Evolutionary conservation across 2,113 vertebrate species (phyloP), one percentile per base, ranked within the genome.

Genomic region (Sula dactylatra): DNA sequence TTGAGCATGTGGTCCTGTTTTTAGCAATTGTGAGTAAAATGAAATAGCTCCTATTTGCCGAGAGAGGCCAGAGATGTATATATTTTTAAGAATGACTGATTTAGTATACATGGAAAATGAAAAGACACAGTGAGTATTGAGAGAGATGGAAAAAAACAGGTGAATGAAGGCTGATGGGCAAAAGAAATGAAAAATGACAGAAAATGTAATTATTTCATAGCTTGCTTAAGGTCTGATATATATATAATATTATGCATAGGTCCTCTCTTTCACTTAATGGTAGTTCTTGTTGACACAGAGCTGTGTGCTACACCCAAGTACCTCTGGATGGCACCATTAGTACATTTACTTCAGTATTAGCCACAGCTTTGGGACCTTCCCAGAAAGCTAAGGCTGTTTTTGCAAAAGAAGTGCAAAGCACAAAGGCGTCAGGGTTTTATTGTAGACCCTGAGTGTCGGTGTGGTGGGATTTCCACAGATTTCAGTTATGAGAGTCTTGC

Each of bases 261-360:
- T 58, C 7, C 11, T 78, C 32, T 27, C 12, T 52, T 34, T 56
- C 42, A 31, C 47, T 59, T 20, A 8, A 3, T 7, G 15, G 19
- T 44, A 16, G 67, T 31, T 34, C 25, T 34, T 45, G 62, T 4
- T 27, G 62, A 2, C 24, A 6, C 19, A 11, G 77, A 76, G n/a
- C 61, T 59, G 61, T 95, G 97, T 92, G 87, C 71, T 97, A 38
- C 94, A 36, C 44, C 27, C 31, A 2, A 40, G 45, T 58, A 50
- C 97, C 97, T 95, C 96, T 97, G 96, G 97, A 94, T 97, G 97
- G 97, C 95, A 94, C 65, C 54, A 0, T 96, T 80, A 72, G 77
- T 38, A 79, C 77, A 0, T 47, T 56, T 42, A 78, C 62, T 2
- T 47, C 65, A 3, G 17, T 15, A 22, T 18, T 15, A 72, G 78